Evolutionary conservation across 2,113 vertebrate species (phyloP).

Genomic region (Candoia aspera): DNA sequence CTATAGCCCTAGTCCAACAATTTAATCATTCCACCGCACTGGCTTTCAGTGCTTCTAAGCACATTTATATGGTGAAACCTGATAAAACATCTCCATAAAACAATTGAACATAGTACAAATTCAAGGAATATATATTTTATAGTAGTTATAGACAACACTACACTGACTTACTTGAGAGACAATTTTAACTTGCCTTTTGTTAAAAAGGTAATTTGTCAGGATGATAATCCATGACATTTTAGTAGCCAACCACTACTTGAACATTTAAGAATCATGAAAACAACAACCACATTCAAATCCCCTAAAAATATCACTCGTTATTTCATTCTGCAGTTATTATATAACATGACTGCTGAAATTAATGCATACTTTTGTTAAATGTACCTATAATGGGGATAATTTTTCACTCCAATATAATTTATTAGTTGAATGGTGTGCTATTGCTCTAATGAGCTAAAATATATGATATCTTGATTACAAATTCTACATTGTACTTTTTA

Average conservation of each 20-base stretch:
- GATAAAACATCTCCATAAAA: not conserved
- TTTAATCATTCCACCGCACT: not conserved
- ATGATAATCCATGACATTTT: not conserved
- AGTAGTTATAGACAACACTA: not conserved
- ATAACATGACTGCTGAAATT: not conserved
- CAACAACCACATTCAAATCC: not conserved
- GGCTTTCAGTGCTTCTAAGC: not conserved
- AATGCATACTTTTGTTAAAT: conserved; percentile 42
- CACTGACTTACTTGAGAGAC: no score
- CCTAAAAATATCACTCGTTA: not conserved
- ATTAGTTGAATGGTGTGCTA: not conserved
- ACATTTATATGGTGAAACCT: not conserved
- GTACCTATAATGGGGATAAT: not conserved
- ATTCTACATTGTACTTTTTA: conserved; percentile 46
- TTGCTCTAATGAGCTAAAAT: not conserved
- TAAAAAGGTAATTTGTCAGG: not conserved
- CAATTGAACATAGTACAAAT: not conserved
- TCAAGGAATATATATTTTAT: not conserved
- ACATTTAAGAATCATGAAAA: not conserved
- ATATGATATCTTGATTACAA: not conserved
- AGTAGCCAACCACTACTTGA: not conserved
- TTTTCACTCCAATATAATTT: conserved; percentile 2
- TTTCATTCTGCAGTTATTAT: not conserved
- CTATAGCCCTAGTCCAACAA: not conserved
- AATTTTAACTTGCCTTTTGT: not conserved